Conservation (phyloP, 1,140 invertebrate species). For the Grapholita molesta region DNA sequence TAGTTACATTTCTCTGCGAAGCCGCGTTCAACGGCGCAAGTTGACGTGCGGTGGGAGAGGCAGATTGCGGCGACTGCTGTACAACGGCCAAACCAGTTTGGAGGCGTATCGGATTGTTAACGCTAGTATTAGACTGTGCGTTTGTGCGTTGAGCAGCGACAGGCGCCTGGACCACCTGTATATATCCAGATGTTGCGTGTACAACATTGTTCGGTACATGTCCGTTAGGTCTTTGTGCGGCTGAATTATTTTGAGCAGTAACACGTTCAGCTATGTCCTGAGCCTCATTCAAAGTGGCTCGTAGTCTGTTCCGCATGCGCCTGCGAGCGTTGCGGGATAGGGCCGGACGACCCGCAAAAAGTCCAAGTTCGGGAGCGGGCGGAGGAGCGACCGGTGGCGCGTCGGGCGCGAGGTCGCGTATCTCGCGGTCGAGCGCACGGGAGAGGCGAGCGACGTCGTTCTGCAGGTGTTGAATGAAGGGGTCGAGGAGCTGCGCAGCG, state of each 20-base stretch:
- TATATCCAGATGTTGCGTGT: neutral
- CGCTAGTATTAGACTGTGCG: neutral
- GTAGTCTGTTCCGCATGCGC: slow-evolving; percentile 50
- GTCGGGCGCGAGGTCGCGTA: neutral
- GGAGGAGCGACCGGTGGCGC: slow-evolving; percentile 23
- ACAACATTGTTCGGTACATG: slow-evolving; percentile 16
- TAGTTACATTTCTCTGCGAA: neutral
- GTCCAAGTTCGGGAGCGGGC: neutral
- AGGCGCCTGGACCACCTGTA: neutral
- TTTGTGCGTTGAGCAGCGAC: neutral
- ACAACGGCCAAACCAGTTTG: neutral
- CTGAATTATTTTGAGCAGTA: neutral
- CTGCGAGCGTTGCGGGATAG: slow-evolving; percentile 56
- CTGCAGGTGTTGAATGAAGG: slow-evolving; percentile 49
- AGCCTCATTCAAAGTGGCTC: slow-evolving; percentile 41
- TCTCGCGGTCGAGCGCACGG: slow-evolving; percentile 47
- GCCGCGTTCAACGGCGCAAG: neutral
- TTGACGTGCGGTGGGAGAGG: neutral
- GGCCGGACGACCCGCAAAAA: neutral
- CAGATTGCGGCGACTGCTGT: neutral
- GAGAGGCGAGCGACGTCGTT: slow-evolving; percentile 51
- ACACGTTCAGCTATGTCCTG: slow-evolving; percentile 16
- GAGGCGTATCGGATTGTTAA: neutral
- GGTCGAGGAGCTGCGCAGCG: slow-evolving; percentile 22
- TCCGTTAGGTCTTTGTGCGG: slow-evolving; percentile 19